Evolutionary conservation across 2,113 vertebrate genomes (phyloP), one percentile per base, ranked within the genome.

Genomic region (Mus musculus): DNA sequence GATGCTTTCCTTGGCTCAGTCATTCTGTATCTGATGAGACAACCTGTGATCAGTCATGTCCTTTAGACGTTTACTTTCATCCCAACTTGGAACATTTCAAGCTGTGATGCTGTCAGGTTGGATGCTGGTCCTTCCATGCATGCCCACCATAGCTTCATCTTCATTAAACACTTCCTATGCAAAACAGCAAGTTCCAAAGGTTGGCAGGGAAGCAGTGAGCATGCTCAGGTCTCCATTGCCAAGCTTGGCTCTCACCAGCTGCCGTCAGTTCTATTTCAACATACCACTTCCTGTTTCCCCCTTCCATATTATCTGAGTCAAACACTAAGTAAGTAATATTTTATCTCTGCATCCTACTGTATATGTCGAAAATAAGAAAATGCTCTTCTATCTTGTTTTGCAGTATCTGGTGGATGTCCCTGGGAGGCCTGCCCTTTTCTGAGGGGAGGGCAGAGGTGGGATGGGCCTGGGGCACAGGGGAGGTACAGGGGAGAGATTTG

Each of bases 221-320:
- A 7, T 1, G 42, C 5, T 71, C 9, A 4, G 0, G 3, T 36
- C 2, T n/a, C 28, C 5, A 11, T 54, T 0, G 59, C 75, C 26
- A 71, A 8, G 4, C 9, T 75, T 54, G 84, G 11, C 72, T 46
- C 1, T 91, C 36, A 52, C 52, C 11, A 24, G 9, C 36, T 1
- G 0, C 1, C 13, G 5, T 39, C 67, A 22, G 0, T 69, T 39
- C 65, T 19, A 7, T 88, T 94, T 87, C 42, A 90, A 46, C 49
- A 76, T 75, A 17, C 17, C 39, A 7, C 0, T 22, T 69, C 20
- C 59, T 46, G 11, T 72, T 75, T 80, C 52, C 12, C 42, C 11
- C 22, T 78, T n/a, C 46, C 49, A 1, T 88, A 5, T 24, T 78
- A 61, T 82, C 69, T 90, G n/a, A 88, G 30, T 88, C 12, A 72